These are phyloP conservation scores for Caenorhabditis wallacei DNA, from an alignment of 2,888 invertebrate species.

Conservation along the genomic window DNA sequence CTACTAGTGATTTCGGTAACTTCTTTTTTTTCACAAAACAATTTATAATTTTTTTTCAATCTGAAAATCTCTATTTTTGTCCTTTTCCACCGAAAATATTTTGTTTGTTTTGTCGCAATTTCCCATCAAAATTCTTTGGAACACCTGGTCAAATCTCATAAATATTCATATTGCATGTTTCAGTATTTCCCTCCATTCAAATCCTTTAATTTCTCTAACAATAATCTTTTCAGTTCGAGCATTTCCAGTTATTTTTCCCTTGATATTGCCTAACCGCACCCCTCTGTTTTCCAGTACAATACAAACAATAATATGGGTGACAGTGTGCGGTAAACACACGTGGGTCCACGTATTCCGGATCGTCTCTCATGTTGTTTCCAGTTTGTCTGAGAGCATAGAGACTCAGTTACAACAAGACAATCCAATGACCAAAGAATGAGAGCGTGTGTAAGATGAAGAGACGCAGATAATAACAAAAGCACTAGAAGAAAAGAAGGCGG, in stretches of 20 bases:
- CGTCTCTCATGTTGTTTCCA: constrained; percentile 60
- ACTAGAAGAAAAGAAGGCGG: constrained; percentile 24
- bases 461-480: constrained; percentile 36
- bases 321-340: constrained; percentile 43
- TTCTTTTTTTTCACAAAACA: background rate
- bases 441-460: constrained; percentile 30
- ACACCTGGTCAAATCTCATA: no score
- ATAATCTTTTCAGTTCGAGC: background rate
- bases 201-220: background rate
- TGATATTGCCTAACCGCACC: constrained; percentile 35
- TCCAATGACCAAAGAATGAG: constrained; percentile 51
- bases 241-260: constrained; percentile 31
- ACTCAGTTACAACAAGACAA: constrained; percentile 57
- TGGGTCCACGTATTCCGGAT: constrained; percentile 53
- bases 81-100: background rate
- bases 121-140: background rate
- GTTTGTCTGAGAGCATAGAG: constrained; percentile 25
- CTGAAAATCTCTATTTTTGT: constrained; percentile 14
- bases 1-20: no score
- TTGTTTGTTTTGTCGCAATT: constrained; percentile 24
- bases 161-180: background rate
- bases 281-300: constrained; percentile 50
- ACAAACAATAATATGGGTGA: constrained; percentile 50
- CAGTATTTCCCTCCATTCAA: background rate
- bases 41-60: background rate